Evolutionary conservation across 1,140 invertebrate species (phyloP).

Genomic region (Musca domestica): DNA sequence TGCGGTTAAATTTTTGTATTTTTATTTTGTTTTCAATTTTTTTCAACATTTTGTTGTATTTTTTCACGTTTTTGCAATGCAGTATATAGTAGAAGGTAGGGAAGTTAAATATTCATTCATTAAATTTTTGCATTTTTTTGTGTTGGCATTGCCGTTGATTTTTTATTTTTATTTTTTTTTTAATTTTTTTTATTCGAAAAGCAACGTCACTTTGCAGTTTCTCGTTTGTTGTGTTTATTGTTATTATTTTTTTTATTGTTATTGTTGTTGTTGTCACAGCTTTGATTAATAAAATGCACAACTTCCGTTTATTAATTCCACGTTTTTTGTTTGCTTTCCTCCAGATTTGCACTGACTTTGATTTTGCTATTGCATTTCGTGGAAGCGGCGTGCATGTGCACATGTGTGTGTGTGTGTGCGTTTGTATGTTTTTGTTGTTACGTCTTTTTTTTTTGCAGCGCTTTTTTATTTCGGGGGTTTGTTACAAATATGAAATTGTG

Average conservation of each 20-base stretch:
- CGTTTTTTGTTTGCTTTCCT: not conserved
- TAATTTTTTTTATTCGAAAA: not conserved
- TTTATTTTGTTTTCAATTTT: not conserved
- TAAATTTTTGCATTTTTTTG: too few relatives aligned
- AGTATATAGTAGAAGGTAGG: too few relatives aligned
- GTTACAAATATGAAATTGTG: not conserved
- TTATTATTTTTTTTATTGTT: conserved; percentile 5
- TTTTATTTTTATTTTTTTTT: too few relatives aligned
- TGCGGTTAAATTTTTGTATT: not conserved
- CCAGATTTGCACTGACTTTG: not conserved
- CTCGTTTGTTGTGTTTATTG: not conserved
- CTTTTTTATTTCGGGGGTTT: not conserved
- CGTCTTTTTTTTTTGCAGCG: not conserved
- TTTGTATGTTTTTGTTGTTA: conserved; percentile 12
- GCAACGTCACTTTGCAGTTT: conserved; percentile 14
- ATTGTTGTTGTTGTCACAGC: conserved; percentile 28
- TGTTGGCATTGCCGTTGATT: too few relatives aligned
- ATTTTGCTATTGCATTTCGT: not conserved
- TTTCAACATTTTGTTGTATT: not conserved
- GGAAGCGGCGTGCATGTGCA: not conserved
- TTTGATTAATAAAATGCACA: conserved; percentile 53
- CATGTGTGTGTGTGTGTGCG: conserved; percentile 4
- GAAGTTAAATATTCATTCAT: too few relatives aligned
- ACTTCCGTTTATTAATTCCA: conserved; percentile 53
- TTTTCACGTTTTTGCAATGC: too few relatives aligned